Base-by-base conservation (phyloP, 2,888 invertebrate species). In the Steromphala cineraria region DNA sequence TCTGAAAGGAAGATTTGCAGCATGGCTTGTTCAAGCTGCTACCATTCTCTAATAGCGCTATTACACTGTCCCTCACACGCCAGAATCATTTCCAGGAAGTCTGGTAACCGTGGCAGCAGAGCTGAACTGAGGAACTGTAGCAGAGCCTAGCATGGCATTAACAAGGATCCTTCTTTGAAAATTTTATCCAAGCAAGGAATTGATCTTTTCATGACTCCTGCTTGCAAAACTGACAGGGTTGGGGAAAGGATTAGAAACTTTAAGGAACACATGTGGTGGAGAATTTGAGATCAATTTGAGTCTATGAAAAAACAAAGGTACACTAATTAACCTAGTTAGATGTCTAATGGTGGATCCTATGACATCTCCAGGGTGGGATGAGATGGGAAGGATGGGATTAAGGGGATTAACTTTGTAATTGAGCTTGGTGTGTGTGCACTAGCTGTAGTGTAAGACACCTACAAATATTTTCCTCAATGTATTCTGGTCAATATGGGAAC, bases 1-100 rank as follows among this genome's bases (percentile, higher is more conserved):
- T 24, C 10, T 24, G 24, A 24, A n/a, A 56, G 56, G 10, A 56
- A 36, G 36, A 4, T 36, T 36, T 36, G 36, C 7, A 36, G 28
- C 62, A 62, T 62, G 62, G 62, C 28, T 62, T 28, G 13, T 24
- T 13, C 28, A 62, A 28, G 28, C 24, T 21, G 62, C 28, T 62
- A 52, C 75, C 75, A 71, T 77, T 74, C 78, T 53, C 79, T 15
- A 71, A 67, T 46, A 78, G 78, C 13, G 76, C 79, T 21, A 55
- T 67, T 31, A 82, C 67, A 21, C 75, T 79, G 31, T 52, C 67
- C 52, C 67, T 36, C 52, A 24, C 53, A 46, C 36, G 7, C 67
- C 71, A 31, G 40, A 36, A 7, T 4, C 80, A 53, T 67, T 77
- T 24, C 76, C 76, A 53, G 36, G 52, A 7, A 46, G 46, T 46